Evolutionary conservation across 2,113 vertebrate genomes (phyloP), one percentile per base, ranked within the genome.

Genomic region (Hypocryptadius cinnamomeus): DNA sequence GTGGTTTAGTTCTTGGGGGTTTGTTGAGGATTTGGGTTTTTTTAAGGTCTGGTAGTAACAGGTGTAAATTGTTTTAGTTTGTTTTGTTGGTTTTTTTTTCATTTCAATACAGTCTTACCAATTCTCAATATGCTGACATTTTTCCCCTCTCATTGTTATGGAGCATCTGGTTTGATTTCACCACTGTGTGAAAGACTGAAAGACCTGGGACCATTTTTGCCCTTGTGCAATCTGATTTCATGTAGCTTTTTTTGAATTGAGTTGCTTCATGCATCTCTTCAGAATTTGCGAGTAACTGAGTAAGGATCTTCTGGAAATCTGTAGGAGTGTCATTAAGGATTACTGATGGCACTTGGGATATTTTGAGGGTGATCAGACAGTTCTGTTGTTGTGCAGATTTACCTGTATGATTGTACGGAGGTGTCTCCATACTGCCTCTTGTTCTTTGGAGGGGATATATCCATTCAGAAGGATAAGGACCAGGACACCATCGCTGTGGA

Each of bases 401-500:
- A 99, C 96, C 96, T 99, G 89, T 99, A 99, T 40, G 99, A 99
- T 64, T 99, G 99, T 82, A 99, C 99, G 1, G 99, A 99, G 92
- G 99, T 99, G 42, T 99, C 99, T n/a, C 99, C 99, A 0, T 99
- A 99, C 95, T 99, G 99, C 3, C 98, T 99, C 37, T 95, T 99
- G 77, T 99, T 99, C 97, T 99, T 99, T 1, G 99, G 99, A 63
- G 99, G 99, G 35, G 98, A 99, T 85, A 98, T 99, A 95, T 99
- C 98, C 87, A 99, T 99, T 94, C 99, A 99, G 97, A 99, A 98
- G 84, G 99, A 99, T 25, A 97, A 98, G 8, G 99, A 97, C 76
- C 98, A 99, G 95, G 99, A 99, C 65, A 99, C 99, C 25, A 98
- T 99, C 2, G 98, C 99, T 13, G 99, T 99, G 63, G 99, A 99